Evolutionary conservation across 1,140 invertebrate species (phyloP).

Genomic region (Probaryconus sp.): DNA sequence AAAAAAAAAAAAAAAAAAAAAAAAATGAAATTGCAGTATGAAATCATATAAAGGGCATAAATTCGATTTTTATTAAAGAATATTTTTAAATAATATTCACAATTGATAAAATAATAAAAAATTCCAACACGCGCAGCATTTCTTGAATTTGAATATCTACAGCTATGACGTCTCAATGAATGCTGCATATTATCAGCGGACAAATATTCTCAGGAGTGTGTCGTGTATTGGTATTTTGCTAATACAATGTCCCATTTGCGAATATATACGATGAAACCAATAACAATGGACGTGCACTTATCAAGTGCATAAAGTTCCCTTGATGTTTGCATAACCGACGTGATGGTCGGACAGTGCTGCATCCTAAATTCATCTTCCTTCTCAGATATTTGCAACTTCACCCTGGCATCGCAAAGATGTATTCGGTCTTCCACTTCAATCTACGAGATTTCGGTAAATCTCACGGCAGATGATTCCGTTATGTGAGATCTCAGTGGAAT

Average conservation of each 20-base stretch:
- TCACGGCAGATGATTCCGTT: background rate
- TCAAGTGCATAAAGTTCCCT: constrained; percentile 44
- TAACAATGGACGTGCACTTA: constrained; percentile 31
- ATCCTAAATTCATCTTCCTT: constrained; percentile 39
- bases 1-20: too few species aligned
- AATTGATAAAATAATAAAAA: too few species aligned
- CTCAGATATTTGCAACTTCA: constrained; percentile 37
- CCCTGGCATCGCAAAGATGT: constrained; percentile 34
- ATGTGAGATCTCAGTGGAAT: constrained; percentile 16
- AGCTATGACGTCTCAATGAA: constrained; percentile 19
- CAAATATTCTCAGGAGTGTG: constrained; percentile 14
- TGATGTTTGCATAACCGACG: constrained; percentile 37
- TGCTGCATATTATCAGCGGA: constrained; percentile 9
- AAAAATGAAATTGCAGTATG: too few species aligned
- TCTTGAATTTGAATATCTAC: too few species aligned
- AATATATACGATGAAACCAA: constrained; percentile 10
- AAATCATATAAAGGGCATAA: too few species aligned
- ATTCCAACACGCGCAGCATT: too few species aligned
- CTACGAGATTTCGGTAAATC: constrained; percentile 28
- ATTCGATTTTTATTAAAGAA: too few species aligned
- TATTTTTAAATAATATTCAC: too few species aligned
- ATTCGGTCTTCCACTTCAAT: constrained; percentile 31
- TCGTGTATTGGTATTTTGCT: constrained; percentile 32
- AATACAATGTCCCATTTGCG: too few species aligned
- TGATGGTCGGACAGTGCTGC: background rate